Conservation (phyloP, 1,140 invertebrate genomes). For the Armadillidium nasatum region DNA sequence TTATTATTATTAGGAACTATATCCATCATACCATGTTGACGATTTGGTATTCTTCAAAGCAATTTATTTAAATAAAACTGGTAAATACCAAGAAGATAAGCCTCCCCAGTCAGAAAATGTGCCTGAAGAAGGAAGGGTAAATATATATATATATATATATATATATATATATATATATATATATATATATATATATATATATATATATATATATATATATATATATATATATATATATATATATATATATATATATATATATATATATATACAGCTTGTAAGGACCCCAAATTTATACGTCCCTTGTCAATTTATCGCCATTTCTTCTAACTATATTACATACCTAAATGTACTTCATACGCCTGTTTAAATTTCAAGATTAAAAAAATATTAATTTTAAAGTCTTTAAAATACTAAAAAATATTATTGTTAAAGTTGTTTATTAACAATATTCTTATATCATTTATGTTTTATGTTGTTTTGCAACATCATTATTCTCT, state of each 20-base stretch:
- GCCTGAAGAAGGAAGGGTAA: background rate
- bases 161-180: slow-evolving; percentile 7
- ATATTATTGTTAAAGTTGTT: no score
- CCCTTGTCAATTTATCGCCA: no score
- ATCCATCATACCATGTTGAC: background rate
- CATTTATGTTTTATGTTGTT: no score
- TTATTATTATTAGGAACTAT: background rate
- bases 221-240: slow-evolving; percentile 18
- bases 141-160: background rate
- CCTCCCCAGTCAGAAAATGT: background rate
- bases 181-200: slow-evolving; percentile 13
- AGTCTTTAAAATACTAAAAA: no score
- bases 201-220: slow-evolving; percentile 17
- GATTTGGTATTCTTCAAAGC: background rate
- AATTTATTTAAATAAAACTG: background rate
- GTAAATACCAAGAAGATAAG: background rate
- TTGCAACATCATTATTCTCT: no score
- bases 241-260: slow-evolving; percentile 11
- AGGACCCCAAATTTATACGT: no score
- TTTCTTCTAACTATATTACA: no score
- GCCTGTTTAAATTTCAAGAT: no score
- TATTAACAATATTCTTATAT: no score
- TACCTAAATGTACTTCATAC: no score
- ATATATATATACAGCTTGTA: slow-evolving; percentile 1
- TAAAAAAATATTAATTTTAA: no score